Conservation (phyloP, 1,140 invertebrate species). For the Heliconius congener region DNA sequence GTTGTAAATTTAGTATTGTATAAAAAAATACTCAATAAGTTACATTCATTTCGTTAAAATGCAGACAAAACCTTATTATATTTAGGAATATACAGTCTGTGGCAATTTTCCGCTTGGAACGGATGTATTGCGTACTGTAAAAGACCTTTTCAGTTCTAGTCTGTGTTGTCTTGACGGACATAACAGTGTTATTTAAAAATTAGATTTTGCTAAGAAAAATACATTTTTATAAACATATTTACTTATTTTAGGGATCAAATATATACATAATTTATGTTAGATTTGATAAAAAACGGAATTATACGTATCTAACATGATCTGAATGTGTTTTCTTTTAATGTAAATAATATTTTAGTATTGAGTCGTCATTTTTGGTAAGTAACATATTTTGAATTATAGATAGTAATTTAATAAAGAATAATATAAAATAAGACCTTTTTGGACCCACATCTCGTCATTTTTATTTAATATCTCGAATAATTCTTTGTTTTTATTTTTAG, state of each 20-base stretch:
- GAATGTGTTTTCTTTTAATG: neutral
- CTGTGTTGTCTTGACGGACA: neutral
- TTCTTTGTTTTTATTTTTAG: no score
- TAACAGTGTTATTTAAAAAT: neutral
- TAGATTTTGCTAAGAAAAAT: neutral
- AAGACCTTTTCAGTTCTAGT: constrained; percentile 30
- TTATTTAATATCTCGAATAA: no score
- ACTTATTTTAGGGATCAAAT: neutral
- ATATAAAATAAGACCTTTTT: no score
- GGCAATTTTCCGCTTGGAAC: neutral
- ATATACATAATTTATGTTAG: neutral
- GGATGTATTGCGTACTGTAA: constrained; percentile 20
- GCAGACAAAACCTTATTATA: neutral
- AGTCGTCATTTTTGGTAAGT: neutral
- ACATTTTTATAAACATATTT: constrained; percentile 2
- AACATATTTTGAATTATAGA: neutral
- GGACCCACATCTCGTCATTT: no score
- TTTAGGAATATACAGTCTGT: neutral
- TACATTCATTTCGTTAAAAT: neutral
- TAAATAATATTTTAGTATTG: neutral
- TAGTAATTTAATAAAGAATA: no score
- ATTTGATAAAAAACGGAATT: neutral
- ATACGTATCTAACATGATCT: neutral
- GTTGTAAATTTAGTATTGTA: no score
- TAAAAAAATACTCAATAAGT: no score